Evolutionary conservation across 2,113 vertebrate genomes (phyloP).

Genomic region (Motacilla tschutschensis): DNA sequence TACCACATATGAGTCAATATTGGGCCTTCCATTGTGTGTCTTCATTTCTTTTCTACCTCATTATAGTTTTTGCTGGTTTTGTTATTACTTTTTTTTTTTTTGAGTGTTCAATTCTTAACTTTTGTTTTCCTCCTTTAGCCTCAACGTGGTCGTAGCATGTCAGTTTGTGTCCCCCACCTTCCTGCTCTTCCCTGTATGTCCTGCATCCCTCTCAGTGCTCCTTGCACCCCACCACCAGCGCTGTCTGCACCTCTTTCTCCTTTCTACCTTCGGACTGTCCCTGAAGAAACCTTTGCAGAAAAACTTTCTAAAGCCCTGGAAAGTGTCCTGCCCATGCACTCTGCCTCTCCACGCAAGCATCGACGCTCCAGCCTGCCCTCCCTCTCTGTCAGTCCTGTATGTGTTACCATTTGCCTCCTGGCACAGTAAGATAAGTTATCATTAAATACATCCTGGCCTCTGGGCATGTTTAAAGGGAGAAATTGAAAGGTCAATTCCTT

Average conservation of each 20-base stretch:
- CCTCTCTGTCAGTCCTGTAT: conserved; percentile 95
- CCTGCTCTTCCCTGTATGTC: conserved; percentile 78
- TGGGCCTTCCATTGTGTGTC: conserved; percentile 35
- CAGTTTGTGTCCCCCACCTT: conserved; percentile 90
- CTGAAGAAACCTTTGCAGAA: conserved; percentile 91
- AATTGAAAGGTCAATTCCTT: neutral
- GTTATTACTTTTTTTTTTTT: conserved; percentile 56
- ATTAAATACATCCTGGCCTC: conserved; percentile 82
- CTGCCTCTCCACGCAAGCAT: conserved; percentile 80
- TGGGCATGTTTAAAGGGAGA: conserved; percentile 41
- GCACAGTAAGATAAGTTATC: conserved; percentile 80
- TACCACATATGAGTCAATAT: neutral
- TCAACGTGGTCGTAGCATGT: conserved; percentile 97
- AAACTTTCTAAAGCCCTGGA: conserved; percentile 96
- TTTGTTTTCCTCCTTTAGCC: conserved; percentile 80
- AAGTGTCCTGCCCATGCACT: conserved; percentile 91
- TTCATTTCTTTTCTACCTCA: conserved; percentile 52
- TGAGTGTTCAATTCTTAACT: conserved; percentile 69
- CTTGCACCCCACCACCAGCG: conserved; percentile 79
- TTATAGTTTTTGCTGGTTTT: conserved; percentile 50
- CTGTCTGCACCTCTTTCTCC: conserved; percentile 79
- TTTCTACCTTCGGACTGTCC: conserved; percentile 78
- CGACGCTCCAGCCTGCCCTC: conserved; percentile 95
- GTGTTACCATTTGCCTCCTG: conserved; percentile 77
- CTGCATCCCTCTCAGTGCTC: conserved; percentile 84